phyloP scores from a whole-genome alignment of 2,888 invertebrate species.

The Napeogenes sylphis region DNA sequence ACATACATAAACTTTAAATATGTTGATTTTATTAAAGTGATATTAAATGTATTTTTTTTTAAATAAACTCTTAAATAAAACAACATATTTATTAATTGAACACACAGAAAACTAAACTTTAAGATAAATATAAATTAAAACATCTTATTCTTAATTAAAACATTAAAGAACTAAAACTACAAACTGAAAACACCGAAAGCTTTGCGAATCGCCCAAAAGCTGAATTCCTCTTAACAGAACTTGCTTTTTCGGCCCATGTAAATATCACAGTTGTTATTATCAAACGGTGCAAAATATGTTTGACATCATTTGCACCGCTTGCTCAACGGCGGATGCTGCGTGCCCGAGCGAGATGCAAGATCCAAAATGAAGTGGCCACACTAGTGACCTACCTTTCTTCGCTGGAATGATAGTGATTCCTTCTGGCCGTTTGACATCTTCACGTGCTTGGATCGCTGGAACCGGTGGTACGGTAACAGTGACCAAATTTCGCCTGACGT shows the following conservation, averaged over 20 bases:
- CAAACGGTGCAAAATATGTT: constrained; percentile 1
- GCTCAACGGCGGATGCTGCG: background rate
- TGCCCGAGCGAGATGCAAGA: constrained; percentile 6
- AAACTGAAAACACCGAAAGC: constrained; percentile 4
- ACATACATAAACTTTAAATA: too few species aligned
- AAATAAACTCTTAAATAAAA: background rate
- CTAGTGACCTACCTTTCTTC: constrained; percentile 7
- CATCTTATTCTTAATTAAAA: background rate
- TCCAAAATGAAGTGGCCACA: constrained; percentile 1
- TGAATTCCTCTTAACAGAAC: background rate
- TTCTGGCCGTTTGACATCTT: constrained; percentile 1
- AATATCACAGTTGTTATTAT: background rate
- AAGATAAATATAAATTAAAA: background rate
- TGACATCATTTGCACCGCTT: constrained; percentile 1
- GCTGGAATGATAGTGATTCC: constrained; percentile 6
- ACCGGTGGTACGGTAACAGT: constrained; percentile 3
- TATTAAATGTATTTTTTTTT: too few species aligned
- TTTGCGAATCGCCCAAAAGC: constrained; percentile 3
- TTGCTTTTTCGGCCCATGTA: background rate
- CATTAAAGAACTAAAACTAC: background rate
- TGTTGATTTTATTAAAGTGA: too few species aligned
- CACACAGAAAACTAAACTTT: background rate
- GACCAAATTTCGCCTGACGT: constrained; percentile 3
- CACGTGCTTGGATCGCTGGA: background rate
- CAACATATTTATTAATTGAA: constrained; percentile 3